Percentiles rank a stretch among this genome's conserved stretches.
Evolutionary conservation across 2,113 vertebrate genomes (phyloP).

Genomic region (Parus major): DNA sequence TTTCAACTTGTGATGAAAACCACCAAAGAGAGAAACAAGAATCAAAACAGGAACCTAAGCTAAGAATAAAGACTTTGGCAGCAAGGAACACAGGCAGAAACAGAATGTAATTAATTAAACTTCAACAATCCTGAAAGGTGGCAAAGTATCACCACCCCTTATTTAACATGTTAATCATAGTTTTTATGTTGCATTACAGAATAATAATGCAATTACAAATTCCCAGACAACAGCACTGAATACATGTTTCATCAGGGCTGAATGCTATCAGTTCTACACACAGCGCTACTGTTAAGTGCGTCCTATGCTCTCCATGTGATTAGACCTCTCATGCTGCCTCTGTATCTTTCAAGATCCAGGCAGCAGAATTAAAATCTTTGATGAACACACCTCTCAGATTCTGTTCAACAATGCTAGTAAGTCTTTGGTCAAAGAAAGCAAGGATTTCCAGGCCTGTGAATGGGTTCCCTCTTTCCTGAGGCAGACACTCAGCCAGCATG

Average conservation of each 20-base stretch:
- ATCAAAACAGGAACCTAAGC: background rate
- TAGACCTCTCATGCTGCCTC: accelerated
- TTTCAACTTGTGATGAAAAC: background rate
- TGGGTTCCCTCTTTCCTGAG: background rate
- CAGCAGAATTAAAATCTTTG: background rate
- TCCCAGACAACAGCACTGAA: background rate
- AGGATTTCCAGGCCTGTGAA: background rate
- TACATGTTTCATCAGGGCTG: background rate
- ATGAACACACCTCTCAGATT: background rate
- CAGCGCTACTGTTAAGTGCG: background rate
- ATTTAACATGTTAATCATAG: background rate
- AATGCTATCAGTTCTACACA: background rate
- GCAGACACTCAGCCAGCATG: background rate
- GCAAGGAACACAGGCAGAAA: background rate
- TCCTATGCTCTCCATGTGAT: accelerated
- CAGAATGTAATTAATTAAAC: background rate
- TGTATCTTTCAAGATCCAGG: background rate
- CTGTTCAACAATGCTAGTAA: background rate
- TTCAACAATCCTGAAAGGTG: background rate
- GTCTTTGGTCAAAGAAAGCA: background rate
- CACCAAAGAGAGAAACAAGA: background rate
- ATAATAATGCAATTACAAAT: background rate
- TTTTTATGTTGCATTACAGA: background rate
- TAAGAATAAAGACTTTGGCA: background rate
- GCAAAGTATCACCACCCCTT: background rate